Evolutionary conservation across 2,797 vertebrate genomes (phyloP).

Genomic region (Poeciliopsis infans): DNA sequence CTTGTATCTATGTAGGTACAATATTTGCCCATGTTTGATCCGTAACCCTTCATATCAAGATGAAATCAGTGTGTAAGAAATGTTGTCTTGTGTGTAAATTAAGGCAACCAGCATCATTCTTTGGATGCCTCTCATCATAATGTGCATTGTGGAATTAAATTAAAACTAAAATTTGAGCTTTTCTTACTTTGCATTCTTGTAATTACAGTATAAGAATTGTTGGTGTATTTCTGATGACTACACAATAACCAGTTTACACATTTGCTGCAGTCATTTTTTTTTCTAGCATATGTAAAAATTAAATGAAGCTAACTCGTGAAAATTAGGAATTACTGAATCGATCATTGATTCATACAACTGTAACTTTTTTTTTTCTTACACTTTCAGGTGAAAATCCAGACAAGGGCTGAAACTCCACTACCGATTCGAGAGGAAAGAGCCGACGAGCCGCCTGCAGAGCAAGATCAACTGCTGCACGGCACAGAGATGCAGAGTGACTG

Average conservation of each 20-base stretch:
- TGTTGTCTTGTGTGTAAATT: constrained; percentile 2
- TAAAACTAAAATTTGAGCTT: not conserved
- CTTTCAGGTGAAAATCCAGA: constrained; percentile 71
- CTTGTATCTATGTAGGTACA: constrained; percentile 87
- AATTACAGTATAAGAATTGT: not conserved
- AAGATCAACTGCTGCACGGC: constrained; percentile 68
- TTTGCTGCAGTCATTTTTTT: not conserved
- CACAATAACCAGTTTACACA: not conserved
- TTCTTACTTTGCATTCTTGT: not conserved
- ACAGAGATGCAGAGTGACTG: constrained; percentile 47
- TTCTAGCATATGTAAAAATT: not conserved
- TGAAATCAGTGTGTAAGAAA: not conserved
- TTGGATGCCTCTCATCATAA: too few species aligned
- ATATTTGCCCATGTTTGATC: not conserved
- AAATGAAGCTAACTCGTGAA: not conserved
- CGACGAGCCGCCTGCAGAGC: constrained; percentile 12
- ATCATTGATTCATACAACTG: not conserved
- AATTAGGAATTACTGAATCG: not conserved
- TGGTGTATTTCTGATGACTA: not conserved
- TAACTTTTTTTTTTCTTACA: not conserved
- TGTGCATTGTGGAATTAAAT: not conserved
- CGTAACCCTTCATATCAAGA: not conserved
- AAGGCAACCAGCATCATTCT: constrained; percentile 85
- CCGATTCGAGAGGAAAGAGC: not conserved
- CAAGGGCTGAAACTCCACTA: not conserved